phyloP scores from a whole-genome alignment of 2,888 invertebrate genomes.

The Catocala nupta region DNA sequence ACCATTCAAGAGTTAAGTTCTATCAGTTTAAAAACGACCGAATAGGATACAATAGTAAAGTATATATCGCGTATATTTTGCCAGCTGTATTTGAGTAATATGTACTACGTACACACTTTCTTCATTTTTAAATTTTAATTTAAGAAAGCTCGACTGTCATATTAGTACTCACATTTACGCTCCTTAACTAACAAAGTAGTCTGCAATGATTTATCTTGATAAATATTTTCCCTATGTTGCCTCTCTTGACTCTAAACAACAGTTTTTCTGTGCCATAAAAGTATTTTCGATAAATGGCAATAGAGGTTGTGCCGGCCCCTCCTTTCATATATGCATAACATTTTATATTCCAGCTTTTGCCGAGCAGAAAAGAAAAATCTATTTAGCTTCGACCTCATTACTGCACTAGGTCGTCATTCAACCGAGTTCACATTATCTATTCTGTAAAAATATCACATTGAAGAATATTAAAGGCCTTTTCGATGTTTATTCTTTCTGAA shows the following conservation, averaged over 20 bases:
- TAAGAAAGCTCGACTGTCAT: too few relatives aligned
- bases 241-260: background rate
- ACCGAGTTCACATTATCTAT: slow-evolving; percentile 3
- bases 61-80: too few relatives aligned
- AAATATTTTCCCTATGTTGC: too few relatives aligned
- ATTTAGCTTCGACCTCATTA: slow-evolving; percentile 13
- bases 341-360: slow-evolving; percentile 1
- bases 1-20: too few relatives aligned
- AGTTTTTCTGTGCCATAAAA: background rate
- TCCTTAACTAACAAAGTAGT: too few relatives aligned
- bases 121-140: too few relatives aligned
- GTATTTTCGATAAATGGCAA: background rate
- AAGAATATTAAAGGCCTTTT: background rate
- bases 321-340: background rate
- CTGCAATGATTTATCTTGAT: too few relatives aligned
- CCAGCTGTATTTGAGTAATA: too few relatives aligned
- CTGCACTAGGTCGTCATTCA: slow-evolving; percentile 4
- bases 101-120: too few relatives aligned
- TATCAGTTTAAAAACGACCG: too few relatives aligned
- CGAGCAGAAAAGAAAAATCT: slow-evolving; percentile 1
- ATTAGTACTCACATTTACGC: too few relatives aligned
- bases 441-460: slow-evolving; percentile 4
- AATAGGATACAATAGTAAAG: too few relatives aligned
- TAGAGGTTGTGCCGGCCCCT: background rate
- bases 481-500: background rate